Evolutionary conservation across 2,113 vertebrate genomes (phyloP), one percentile per base, ranked within the genome.

Genomic region (Mormoops blainvillei): DNA sequence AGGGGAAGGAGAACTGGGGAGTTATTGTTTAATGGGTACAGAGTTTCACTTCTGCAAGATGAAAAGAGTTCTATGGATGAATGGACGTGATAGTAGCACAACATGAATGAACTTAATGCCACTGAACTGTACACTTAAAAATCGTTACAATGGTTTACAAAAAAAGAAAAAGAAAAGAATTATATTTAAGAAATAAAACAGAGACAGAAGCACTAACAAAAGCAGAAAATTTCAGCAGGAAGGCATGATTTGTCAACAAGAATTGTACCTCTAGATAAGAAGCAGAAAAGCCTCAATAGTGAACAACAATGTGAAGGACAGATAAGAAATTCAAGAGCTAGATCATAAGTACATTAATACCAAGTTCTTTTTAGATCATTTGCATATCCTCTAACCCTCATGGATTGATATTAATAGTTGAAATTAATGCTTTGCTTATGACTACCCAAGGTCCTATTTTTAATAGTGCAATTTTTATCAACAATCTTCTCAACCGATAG

Each of bases 131-230:
- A 54, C 31, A 76, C 38, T 89, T 61, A 52, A 68, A 92, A 95
- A 86, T 31, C 24, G 19, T 71, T 63, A 81, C 54, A 45, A 52
- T 48, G 6, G 4, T 87, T 81, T 89, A 73, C 11, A 41, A 81
- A 71, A 63, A 86, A 61, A 45, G 16, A 67, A 83, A 50, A 19
- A 52, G 16, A 70, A 67, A 87, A 73, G 18, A 91, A 90, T 76
- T 68, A 76, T 31, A 93, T 87, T 90, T 82, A 77, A 82, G 31
- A 91, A 94, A 91, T 70, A 70, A 93, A 90, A 83, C 12, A 82
- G 50, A 88, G 7, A 22, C 38, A 71, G 74, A 95, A 87, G 24
- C 80, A 93, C 36, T 82, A 87, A 93, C 22, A 68, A 93, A 80
- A 71, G 15, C 5, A 87, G 68, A 84, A 91, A 74, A 71, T 26